A percentile compares a stretch with the other conserved stretches of the same genome.
phyloP scores from a whole-genome alignment of 2,113 vertebrate genomes.

The Siniperca knerii region DNA sequence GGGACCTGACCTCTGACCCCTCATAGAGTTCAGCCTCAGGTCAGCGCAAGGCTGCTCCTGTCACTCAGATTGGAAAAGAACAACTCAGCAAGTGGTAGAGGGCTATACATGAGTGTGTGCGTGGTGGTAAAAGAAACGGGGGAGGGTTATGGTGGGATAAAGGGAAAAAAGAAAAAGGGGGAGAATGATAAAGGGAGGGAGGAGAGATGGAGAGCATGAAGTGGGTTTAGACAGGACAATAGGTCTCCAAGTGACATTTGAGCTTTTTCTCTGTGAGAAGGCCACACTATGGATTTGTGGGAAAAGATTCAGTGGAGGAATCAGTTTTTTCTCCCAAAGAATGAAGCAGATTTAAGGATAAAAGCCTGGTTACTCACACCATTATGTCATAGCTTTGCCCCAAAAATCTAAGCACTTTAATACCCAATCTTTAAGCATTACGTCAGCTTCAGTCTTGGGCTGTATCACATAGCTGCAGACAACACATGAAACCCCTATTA shows the following conservation, averaged over 20 bases:
- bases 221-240: conserved; percentile 67
- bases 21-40: conserved; percentile 73
- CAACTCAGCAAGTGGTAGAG: conserved; percentile 34
- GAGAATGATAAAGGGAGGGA: conserved; percentile 46
- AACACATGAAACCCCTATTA: neutral
- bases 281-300: conserved; percentile 22
- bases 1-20: conserved; percentile 67
- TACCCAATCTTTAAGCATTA: conserved; percentile 25
- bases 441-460: conserved; percentile 23
- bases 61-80: conserved; percentile 64
- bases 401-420: conserved; percentile 36
- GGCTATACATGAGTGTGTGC: conserved; percentile 21
- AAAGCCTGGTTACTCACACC: conserved; percentile 42
- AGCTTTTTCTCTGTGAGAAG: conserved; percentile 41
- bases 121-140: conserved; percentile 21
- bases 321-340: conserved; percentile 21
- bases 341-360: conserved; percentile 30
- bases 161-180: neutral
- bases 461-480: conserved; percentile 25
- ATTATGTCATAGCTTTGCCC: conserved; percentile 53
- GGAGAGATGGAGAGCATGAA: conserved; percentile 60
- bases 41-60: conserved; percentile 73
- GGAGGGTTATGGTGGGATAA: conserved; percentile 29
- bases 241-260: conserved; percentile 55
- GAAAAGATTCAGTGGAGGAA: conserved; percentile 34